Percentiles rank a stretch among this genome's conserved stretches.
Evolutionary conservation across 2,797 vertebrate species (phyloP).

Genomic region (Liparis tanakae): DNA sequence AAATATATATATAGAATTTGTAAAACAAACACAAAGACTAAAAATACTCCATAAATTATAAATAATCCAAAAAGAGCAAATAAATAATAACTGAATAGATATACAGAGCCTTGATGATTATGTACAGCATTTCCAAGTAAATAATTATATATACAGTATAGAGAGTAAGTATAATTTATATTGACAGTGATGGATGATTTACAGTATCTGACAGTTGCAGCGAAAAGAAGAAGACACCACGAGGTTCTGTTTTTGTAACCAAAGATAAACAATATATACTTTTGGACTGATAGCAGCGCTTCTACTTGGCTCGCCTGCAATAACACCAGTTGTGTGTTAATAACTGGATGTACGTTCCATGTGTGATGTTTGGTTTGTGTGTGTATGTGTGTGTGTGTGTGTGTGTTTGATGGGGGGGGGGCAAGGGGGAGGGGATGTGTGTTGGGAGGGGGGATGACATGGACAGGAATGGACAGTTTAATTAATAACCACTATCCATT

Average conservation of each 20-base stretch:
- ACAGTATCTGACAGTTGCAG: background rate
- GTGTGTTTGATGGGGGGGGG: conserved; percentile 51
- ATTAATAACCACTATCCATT: conserved; percentile 87
- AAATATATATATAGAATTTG: no score
- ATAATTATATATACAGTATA: background rate
- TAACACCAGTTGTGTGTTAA: conserved; percentile 38
- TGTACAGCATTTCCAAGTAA: background rate
- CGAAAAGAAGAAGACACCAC: background rate
- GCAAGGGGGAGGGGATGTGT: conserved; percentile 23
- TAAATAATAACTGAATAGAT: background rate
- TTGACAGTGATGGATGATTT: background rate
- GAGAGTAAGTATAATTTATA: background rate
- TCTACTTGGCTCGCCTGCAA: background rate
- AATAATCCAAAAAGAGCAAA: background rate
- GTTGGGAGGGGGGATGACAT: conserved; percentile 55
- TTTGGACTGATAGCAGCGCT: conserved; percentile 2
- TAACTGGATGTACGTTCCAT: conserved; percentile 30
- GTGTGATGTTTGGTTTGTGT: conserved; percentile 33
- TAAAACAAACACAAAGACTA: no score
- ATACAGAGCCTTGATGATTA: background rate
- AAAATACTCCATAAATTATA: no score
- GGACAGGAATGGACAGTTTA: conserved; percentile 81
- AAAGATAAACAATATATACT: conserved; percentile 14
- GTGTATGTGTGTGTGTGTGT: conserved; percentile 51
- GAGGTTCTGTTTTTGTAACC: conserved; percentile 13